A percentile compares a stretch with the other conserved stretches of the same genome.
Conservation (phyloP, 1,140 invertebrate species). For the Elymnias hypermnestra region DNA sequence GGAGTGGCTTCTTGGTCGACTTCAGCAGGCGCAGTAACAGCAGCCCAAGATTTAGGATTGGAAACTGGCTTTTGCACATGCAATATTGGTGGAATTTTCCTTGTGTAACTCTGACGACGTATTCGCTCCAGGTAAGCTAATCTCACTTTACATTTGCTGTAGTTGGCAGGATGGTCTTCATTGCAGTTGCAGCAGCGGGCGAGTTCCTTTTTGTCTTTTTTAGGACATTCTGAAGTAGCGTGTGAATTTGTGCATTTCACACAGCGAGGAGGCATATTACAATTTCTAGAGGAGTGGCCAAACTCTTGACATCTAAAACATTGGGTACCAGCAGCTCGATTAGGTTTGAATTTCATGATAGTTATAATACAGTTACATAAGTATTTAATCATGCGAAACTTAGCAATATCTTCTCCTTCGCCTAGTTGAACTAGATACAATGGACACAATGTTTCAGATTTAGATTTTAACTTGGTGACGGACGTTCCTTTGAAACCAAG, state of each 20-base stretch:
- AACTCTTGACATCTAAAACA: constrained; percentile 7
- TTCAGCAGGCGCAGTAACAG: too few relatives aligned
- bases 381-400: constrained; percentile 1
- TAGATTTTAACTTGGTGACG: too few relatives aligned
- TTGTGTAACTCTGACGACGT: too few relatives aligned
- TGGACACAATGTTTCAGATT: too few relatives aligned
- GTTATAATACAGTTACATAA: constrained; percentile 2
- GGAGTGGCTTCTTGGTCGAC: too few relatives aligned
- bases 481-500: background rate
- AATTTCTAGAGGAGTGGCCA: constrained; percentile 2
- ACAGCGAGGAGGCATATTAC: background rate
- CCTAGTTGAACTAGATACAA: background rate
- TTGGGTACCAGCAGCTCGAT: background rate
- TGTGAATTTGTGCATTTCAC: too few relatives aligned
- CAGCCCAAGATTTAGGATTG: too few relatives aligned
- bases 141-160: background rate
- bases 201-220: background rate
- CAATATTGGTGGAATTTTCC: too few relatives aligned
- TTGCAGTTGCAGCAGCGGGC: constrained; percentile 3
- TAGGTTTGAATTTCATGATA: background rate
- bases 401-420: background rate
- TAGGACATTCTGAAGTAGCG: too few relatives aligned
- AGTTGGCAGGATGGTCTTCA: background rate
- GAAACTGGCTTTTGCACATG: too few relatives aligned
- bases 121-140: too few relatives aligned